phyloP scores from a whole-genome alignment of 2,797 vertebrate genomes.

The Melanotaenia maccullochi region DNA sequence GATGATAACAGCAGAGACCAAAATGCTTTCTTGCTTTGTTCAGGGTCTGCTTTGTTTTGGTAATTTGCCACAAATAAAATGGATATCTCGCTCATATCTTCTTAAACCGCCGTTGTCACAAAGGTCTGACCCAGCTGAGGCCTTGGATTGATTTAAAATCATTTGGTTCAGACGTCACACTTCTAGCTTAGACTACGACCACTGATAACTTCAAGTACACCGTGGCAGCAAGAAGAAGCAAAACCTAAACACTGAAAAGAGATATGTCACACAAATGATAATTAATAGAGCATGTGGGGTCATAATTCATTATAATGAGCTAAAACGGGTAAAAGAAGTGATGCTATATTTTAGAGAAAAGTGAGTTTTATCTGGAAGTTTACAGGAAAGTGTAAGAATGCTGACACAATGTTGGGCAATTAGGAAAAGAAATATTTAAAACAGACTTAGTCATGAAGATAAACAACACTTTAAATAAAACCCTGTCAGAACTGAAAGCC shows the following conservation, averaged over 20 bases:
- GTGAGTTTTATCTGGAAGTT: conserved; percentile 46
- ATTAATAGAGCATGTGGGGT: conserved; percentile 54
- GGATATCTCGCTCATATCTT: conserved; percentile 41
- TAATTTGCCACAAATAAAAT: conserved; percentile 32
- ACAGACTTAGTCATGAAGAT: conserved; percentile 21
- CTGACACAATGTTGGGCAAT: conserved; percentile 41
- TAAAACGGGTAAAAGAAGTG: conserved; percentile 19
- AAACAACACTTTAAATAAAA: conserved; percentile 21
- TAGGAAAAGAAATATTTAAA: conserved; percentile 35
- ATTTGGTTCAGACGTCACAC: conserved; percentile 76
- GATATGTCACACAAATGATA: conserved; percentile 72
- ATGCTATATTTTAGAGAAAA: conserved; percentile 13
- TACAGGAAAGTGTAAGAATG: conserved; percentile 35
- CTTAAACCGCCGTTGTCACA: conserved; percentile 46
- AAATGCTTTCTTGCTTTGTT: conserved; percentile 7
- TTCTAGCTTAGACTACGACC: conserved; percentile 81
- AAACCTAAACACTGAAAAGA: conserved; percentile 74
- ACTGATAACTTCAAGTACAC: conserved; percentile 81
- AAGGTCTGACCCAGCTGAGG: conserved; percentile 55
- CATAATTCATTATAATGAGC: conserved; percentile 51
- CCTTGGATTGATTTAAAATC: conserved; percentile 81
- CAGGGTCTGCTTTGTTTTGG: conserved; percentile 26
- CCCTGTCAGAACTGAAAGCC: conserved; percentile 17
- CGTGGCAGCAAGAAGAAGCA: conserved; percentile 61
- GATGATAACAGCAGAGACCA: conserved; percentile 11